Evolutionary conservation across 2,113 vertebrate genomes (phyloP).

Genomic region (Toxotes chatareus): DNA sequence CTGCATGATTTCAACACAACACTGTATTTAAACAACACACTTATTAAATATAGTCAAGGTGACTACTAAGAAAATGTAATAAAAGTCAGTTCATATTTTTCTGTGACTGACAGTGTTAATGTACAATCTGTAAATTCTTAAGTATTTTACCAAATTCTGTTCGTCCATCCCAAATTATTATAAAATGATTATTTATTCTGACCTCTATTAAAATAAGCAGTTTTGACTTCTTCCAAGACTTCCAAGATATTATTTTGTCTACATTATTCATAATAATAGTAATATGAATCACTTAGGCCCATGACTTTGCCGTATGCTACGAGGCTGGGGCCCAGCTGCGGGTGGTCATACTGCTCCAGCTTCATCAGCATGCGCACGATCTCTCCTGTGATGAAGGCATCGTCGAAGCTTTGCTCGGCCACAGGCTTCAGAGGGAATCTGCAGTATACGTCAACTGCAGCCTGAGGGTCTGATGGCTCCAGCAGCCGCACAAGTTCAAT

Average conservation of each 20-base stretch:
- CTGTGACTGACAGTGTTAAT: neutral
- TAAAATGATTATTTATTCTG: too few species aligned
- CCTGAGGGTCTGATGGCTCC: constrained; percentile 70
- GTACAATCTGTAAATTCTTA: neutral
- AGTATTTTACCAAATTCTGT: neutral
- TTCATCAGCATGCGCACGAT: constrained; percentile 78
- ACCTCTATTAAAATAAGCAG: too few species aligned
- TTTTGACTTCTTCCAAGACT: neutral
- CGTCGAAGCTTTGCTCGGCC: constrained; percentile 75
- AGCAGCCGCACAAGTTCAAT: constrained; percentile 76
- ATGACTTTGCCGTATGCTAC: constrained; percentile 80
- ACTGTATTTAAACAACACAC: neutral
- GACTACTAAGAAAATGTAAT: neutral
- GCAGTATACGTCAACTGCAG: constrained; percentile 79
- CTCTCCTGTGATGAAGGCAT: constrained; percentile 83
- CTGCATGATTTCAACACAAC: constrained; percentile 30
- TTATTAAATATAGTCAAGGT: constrained; percentile 34
- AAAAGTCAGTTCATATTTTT: neutral
- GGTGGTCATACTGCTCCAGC: constrained; percentile 77
- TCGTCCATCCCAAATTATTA: neutral
- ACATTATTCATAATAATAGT: neutral
- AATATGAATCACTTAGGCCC: constrained; percentile 74
- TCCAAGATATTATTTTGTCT: neutral
- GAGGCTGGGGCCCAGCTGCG: constrained; percentile 70
- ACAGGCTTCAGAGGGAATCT: constrained; percentile 77